Base-by-base conservation (phyloP, 2,888 invertebrate genomes). In the Ethmia dodecea region DNA sequence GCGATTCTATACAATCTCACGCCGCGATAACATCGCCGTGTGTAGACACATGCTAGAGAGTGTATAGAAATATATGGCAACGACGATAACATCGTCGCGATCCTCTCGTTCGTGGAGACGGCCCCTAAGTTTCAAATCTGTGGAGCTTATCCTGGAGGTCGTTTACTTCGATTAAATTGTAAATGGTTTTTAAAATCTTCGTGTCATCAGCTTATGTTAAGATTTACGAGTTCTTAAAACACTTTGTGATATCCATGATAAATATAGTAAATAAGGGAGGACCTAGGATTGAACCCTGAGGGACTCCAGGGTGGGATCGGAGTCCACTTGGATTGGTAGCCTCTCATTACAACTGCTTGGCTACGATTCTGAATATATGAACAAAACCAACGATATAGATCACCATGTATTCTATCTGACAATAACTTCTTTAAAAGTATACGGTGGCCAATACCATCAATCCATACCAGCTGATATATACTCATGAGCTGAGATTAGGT, bases 141-240 rank as follows among this genome's bases (percentile, higher is more conserved):
- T n/a, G n/a, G n/a, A n/a, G n/a, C n/a, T n/a, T n/a, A n/a, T n/a
- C n/a, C n/a, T n/a, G n/a, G n/a, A n/a, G n/a, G n/a, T n/a, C n/a
- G n/a, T n/a, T n/a, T n/a, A n/a, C n/a, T n/a, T n/a, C n/a, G n/a
- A n/a, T n/a, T n/a, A n/a, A n/a, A n/a, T n/a, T n/a, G n/a, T n/a
- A n/a, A n/a, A n/a, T n/a, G n/a, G n/a, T n/a, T n/a, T 24, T 24
- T 10, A 28, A 9, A 6, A 36, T 31, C 22, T 36, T 31, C 28
- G 31, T 13, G 18, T 31, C 32, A 9, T 32, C 32, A 3, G 32
- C 32, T 6, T 12, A 32, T 1, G 15, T 5, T 10, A 32, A 5
- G 3, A 26, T 13, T 10, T 26, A 2, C 3, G 32, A 25, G 5
- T 15, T 11, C 6, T 25, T 9, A 11, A 32, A 25, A 15, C 25